Percentiles rank a stretch among this genome's conserved stretches.
Evolutionary conservation across 2,888 invertebrate genomes (phyloP).

Genomic region (Clostera curtula): DNA sequence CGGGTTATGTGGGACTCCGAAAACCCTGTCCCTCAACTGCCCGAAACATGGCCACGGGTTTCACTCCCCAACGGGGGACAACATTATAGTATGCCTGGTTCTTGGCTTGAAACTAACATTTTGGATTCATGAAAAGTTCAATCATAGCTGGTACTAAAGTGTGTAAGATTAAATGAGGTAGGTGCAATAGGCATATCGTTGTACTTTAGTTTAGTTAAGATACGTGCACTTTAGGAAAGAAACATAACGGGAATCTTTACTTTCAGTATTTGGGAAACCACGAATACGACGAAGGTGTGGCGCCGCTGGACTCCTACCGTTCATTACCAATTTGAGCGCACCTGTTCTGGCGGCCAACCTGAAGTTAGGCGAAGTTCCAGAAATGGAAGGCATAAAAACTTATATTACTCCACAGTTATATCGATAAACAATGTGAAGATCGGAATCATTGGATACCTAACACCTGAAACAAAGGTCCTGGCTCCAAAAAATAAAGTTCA

Average conservation of each 20-base stretch:
- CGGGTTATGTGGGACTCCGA: too few species aligned
- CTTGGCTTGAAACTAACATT: too few species aligned
- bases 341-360: conserved; percentile 90
- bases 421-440: conserved; percentile 73
- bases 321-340: conserved; percentile 78
- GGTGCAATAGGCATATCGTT: too few species aligned
- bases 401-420: conserved; percentile 79
- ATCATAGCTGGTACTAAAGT: too few species aligned
- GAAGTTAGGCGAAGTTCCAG: conserved; percentile 78
- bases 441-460: conserved; percentile 73
- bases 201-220: too few species aligned
- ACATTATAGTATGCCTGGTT: too few species aligned
- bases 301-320: conserved; percentile 84
- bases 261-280: conserved; percentile 92
- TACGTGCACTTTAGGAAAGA: background rate
- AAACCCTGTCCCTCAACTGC: too few species aligned
- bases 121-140: too few species aligned
- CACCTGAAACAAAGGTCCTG: conserved; percentile 82
- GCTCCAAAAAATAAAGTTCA: conserved; percentile 71
- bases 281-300: conserved; percentile 89
- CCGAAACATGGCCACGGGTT: too few species aligned
- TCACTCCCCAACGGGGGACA: too few species aligned
- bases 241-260: conserved; percentile 26
- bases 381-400: conserved; percentile 63
- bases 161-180: too few species aligned